Evolutionary conservation across 2,888 invertebrate genomes (phyloP), one percentile per base, ranked within the genome.

Genomic region (Cephus pulcher): DNA sequence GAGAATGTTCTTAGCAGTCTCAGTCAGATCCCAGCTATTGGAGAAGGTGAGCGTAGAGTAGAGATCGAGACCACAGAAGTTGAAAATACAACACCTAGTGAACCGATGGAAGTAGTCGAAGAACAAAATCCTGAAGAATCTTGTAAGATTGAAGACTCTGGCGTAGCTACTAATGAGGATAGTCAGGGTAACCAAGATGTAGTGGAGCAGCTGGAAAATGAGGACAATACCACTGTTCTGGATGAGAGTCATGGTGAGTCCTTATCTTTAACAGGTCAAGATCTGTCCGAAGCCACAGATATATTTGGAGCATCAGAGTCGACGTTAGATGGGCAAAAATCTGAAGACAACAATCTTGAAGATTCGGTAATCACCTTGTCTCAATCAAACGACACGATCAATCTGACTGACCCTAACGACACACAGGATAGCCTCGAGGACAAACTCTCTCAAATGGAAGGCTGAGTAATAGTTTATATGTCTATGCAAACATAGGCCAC

Each of bases 351-450:
- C 4, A 81, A 78, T 35, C 77, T 89, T 12, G 85, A 82, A 0
- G 88, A 90, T 4, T 86, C 91, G 0, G 89, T 88, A 3, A 87
- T 90, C 15, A 90, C 89, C 78, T 81, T 91, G 3, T 80, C 86
- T 15, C 83, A 84, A 6, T 78, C 74, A 0, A 87, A 85, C 75
- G 88, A 90, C 11, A 89, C 89, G 0, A 89, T 91, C n/a, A 89
- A 86, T 81, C 78, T 91, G 40, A 90, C 88, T 34, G 91, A 91
- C n/a, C 87, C 90, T 11, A 89, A 87, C 40, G 91, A 91, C 76
- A 91, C 90, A 76, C 90, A 90, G 75, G 91, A 91, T 34, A 91
- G 91, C 78, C 85, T 91, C 30, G 91, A 91, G 79, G 90, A 90
- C 69, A 91, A 91, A 81, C 85, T 91, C 30, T 91, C 90, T 71